Percentiles rank a stretch among this genome's conserved stretches.
phyloP scores from a whole-genome alignment of 2,797 vertebrate genomes.

The Macroramphosus scolopax region DNA sequence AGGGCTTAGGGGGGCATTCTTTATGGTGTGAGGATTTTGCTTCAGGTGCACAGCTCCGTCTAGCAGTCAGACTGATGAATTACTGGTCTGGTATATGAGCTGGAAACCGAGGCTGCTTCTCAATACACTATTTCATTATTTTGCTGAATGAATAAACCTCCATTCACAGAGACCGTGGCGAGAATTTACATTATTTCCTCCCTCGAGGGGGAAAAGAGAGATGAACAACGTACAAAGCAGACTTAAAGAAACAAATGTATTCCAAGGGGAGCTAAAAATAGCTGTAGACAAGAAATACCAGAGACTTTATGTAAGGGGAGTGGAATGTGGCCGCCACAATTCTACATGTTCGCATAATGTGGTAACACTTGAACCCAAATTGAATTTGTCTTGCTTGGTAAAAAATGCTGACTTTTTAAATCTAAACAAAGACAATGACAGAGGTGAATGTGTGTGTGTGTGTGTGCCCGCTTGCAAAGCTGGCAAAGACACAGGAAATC shows the following conservation, averaged over 20 bases:
- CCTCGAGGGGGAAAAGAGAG: slow-evolving; percentile 39
- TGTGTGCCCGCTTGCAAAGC: no score
- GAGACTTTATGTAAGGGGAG: slow-evolving; percentile 40
- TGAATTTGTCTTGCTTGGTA: not conserved
- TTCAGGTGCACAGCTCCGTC: slow-evolving; percentile 36
- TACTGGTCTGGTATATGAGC: slow-evolving; percentile 49
- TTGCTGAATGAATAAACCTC: slow-evolving; percentile 44
- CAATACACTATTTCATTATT: slow-evolving; percentile 47
- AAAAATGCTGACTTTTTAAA: slow-evolving; percentile 12
- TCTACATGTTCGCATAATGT: slow-evolving; percentile 19
- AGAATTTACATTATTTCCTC: slow-evolving; percentile 31
- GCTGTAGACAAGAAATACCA: slow-evolving; percentile 57
- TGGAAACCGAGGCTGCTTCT: slow-evolving; percentile 46
- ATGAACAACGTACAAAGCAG: slow-evolving; percentile 49
- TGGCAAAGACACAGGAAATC: slow-evolving; percentile 50
- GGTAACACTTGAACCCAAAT: slow-evolving; percentile 25
- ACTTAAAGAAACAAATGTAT: slow-evolving; percentile 63
- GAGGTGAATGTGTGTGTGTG: slow-evolving; percentile 20
- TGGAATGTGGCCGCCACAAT: slow-evolving; percentile 34
- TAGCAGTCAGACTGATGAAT: slow-evolving; percentile 52
- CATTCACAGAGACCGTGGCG: slow-evolving; percentile 60
- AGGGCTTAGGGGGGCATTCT: not conserved
- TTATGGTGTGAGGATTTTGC: not conserved
- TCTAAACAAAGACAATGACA: slow-evolving; percentile 27
- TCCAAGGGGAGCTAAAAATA: slow-evolving; percentile 34